Evolutionary conservation across 1,140 invertebrate species (phyloP), one percentile per base, ranked within the genome.

Genomic region (Lasioglossum baleicum): DNA sequence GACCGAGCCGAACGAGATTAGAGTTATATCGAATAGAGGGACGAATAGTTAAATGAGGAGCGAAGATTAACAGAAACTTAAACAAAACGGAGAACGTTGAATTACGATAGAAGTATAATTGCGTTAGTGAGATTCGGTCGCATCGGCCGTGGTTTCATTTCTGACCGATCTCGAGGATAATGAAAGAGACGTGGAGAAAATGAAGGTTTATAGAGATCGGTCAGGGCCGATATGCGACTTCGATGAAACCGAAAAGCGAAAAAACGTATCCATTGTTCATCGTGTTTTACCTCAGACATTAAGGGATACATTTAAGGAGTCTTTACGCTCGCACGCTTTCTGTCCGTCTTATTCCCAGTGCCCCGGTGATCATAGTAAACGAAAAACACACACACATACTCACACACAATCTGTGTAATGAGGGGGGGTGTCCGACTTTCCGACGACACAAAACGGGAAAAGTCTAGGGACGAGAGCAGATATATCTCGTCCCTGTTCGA

Each of bases 291-390:
- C 35, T 81, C 73, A 77, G 67, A 58, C 56, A 48, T 67, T 83
- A 83, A 84, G 80, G 79, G 86, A 75, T 73, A 83, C 73, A 74
- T 84, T 84, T 83, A 81, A 80, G 76, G 72, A 84, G n/a, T 83
- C 88, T 91, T 91, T 92, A 92, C 89, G 88, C 91, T 92, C 90
- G 91, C 89, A 84, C 82, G 84, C 81, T 88, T 88, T 85, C 81
- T 83, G 75, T 81, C 79, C 78, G 64, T 80, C 82, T 88, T 70
- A 83, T 75, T 90, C 87, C 84, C 86, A 86, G 83, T 86, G 88
- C 84, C 86, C 40, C 74, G 76, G 81, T 53, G 17, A 81, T 83
- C 80, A 69, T 17, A 48, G 13, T 10, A 7, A 68, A 42, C 3
- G 51, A 53, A 20, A 53, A 53, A 53, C 10, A 15, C 13, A 53